A percentile compares a stretch with the other conserved stretches of the same genome.
Conservation (phyloP, 2,113 vertebrate species). For the Chionis minor region DNA sequence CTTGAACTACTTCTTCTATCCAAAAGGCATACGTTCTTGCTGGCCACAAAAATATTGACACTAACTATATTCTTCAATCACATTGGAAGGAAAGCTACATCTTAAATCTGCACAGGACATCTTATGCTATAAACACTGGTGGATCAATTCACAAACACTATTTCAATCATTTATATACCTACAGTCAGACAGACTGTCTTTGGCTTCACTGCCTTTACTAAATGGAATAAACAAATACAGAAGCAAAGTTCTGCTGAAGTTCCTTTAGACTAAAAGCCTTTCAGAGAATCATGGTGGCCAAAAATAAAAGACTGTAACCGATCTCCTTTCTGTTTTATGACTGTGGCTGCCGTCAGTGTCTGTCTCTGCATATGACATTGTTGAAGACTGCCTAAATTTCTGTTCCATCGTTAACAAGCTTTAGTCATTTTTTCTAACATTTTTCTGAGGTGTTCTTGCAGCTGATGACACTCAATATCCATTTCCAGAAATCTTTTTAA, state of each 20-base stretch:
- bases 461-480: neutral
- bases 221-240: neutral
- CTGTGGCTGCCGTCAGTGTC: neutral
- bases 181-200: neutral
- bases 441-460: neutral
- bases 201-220: neutral
- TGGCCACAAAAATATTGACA: neutral
- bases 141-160: neutral
- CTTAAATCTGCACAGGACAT: neutral
- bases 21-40: neutral
- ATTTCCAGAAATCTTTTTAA: neutral
- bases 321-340: neutral
- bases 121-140: neutral
- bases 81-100: neutral
- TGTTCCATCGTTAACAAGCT: neutral
- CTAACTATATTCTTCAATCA: neutral
- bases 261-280: neutral
- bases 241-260: neutral
- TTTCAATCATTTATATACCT: neutral
- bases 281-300: neutral
- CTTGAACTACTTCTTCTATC: neutral
- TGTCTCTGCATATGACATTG: no score
- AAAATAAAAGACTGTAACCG: neutral
- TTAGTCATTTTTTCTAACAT: neutral
- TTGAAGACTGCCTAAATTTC: neutral